phyloP scores from a whole-genome alignment of 2,888 invertebrate genomes.

The Lomographa bimaculata region DNA sequence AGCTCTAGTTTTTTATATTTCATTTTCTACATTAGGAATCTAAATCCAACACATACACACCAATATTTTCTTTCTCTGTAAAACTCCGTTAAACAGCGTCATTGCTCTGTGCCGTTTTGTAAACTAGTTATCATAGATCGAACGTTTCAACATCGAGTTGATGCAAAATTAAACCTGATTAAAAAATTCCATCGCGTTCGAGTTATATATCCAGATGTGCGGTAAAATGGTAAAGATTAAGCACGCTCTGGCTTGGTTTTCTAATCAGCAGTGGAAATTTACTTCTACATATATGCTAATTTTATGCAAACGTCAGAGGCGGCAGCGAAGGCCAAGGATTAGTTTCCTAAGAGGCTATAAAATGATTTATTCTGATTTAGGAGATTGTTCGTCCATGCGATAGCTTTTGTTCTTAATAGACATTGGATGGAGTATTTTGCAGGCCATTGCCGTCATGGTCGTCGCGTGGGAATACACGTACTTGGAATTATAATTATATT shows the following conservation, averaged over 20 bases:
- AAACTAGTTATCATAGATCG: too few relatives aligned
- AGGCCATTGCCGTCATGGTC: conserved; percentile 43
- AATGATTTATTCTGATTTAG: not conserved
- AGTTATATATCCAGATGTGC: conserved; percentile 8
- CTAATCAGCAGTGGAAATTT: conserved; percentile 12
- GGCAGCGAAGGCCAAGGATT: conserved; percentile 6
- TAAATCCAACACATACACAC: too few relatives aligned
- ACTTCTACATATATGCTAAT: conserved; percentile 5
- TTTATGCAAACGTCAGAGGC: too few relatives aligned
- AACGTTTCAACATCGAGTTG: conserved; percentile 14
- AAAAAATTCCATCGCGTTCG: conserved; percentile 16
- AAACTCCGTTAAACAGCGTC: too few relatives aligned
- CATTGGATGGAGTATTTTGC: conserved; percentile 16
- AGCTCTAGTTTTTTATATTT: too few relatives aligned
- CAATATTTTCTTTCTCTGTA: too few relatives aligned
- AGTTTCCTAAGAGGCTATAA: conserved; percentile 1
- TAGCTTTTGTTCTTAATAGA: conserved; percentile 3
- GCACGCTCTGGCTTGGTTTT: conserved; percentile 10
- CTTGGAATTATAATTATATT: conserved; percentile 59
- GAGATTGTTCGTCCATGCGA: conserved; percentile 1
- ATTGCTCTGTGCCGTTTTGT: too few relatives aligned
- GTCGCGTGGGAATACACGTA: conserved; percentile 63
- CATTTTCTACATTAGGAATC: too few relatives aligned
- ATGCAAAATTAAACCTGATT: conserved; percentile 15
- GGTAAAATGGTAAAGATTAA: conserved; percentile 14